These are phyloP conservation scores for Helicorthomorpha holstii DNA, from an alignment of 1,140 invertebrate species.

Conservation along the genomic window DNA sequence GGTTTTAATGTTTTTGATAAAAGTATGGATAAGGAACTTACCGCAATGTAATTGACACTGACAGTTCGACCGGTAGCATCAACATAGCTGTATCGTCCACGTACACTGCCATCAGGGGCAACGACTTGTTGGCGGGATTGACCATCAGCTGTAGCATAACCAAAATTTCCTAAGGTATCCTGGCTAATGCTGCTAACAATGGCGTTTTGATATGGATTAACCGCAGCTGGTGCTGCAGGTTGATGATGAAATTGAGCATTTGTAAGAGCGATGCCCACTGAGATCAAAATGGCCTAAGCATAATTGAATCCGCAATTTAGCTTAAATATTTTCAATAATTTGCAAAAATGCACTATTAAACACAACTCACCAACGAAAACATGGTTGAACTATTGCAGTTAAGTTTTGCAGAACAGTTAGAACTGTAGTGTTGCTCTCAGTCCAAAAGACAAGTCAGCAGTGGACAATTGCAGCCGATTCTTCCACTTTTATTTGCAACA, in stretches of 20 bases:
- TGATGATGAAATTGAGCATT: not conserved
- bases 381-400: not conserved
- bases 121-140: constrained; percentile 74
- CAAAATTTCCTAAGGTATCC: constrained; percentile 11
- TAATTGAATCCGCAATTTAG: not conserved
- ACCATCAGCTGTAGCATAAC: constrained; percentile 37
- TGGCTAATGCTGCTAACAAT: not conserved
- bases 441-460: not conserved
- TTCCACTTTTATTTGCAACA: not conserved
- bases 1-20: too few species aligned
- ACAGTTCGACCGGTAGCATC: constrained; percentile 59
- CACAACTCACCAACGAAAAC: not conserved
- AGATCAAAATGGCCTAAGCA: not conserved
- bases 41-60: constrained; percentile 53
- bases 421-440: not conserved
- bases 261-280: not conserved
- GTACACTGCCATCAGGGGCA: constrained; percentile 58
- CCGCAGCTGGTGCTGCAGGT: too few species aligned
- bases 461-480: not conserved
- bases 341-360: not conserved
- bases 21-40: too few species aligned
- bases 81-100: constrained; percentile 63
- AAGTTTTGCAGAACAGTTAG: not conserved
- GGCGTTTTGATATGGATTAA: not conserved
- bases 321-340: not conserved